A percentile compares a stretch with the other conserved stretches of the same genome.
phyloP scores from a whole-genome alignment of 2,888 invertebrate genomes.

The Lottia gigantea region DNA sequence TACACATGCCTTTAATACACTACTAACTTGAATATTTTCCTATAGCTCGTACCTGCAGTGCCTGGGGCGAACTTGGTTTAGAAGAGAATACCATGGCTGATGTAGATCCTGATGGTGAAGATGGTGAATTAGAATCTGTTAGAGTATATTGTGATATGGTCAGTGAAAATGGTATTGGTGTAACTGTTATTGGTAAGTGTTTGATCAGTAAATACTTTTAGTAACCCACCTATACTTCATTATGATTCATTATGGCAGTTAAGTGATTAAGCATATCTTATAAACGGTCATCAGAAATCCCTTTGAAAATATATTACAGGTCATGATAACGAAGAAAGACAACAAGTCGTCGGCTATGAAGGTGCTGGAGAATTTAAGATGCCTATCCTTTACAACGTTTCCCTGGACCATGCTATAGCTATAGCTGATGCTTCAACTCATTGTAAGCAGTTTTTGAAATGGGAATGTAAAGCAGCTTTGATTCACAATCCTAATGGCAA shows the following conservation, averaged over 20 bases:
- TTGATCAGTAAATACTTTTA: too few relatives aligned
- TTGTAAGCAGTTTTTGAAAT: conserved; percentile 59
- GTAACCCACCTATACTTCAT: too few relatives aligned
- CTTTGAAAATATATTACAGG: conserved; percentile 33
- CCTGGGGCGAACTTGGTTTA: conserved; percentile 45
- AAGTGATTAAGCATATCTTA: too few relatives aligned
- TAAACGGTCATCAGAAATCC: too few relatives aligned
- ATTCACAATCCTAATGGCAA: conserved; percentile 54
- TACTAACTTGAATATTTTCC: background rate
- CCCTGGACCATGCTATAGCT: conserved; percentile 39
- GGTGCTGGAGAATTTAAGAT: conserved; percentile 54
- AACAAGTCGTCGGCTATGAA: conserved; percentile 53
- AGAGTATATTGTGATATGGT: conserved; percentile 55
- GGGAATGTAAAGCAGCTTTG: conserved; percentile 59
- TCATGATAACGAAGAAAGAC: conserved; percentile 47
- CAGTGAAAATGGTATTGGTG: conserved; percentile 44
- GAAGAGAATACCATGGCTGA: conserved; percentile 35
- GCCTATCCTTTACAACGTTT: conserved; percentile 40
- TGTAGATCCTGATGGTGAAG: conserved; percentile 46
- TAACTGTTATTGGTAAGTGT: conserved; percentile 53
- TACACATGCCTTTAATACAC: background rate
- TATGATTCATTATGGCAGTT: too few relatives aligned
- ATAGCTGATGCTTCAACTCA: conserved; percentile 54
- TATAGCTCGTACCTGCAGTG: conserved; percentile 40
- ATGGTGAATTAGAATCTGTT: conserved; percentile 26